phyloP scores from a whole-genome alignment of 1,140 invertebrate genomes.

The Nebria ingens region DNA sequence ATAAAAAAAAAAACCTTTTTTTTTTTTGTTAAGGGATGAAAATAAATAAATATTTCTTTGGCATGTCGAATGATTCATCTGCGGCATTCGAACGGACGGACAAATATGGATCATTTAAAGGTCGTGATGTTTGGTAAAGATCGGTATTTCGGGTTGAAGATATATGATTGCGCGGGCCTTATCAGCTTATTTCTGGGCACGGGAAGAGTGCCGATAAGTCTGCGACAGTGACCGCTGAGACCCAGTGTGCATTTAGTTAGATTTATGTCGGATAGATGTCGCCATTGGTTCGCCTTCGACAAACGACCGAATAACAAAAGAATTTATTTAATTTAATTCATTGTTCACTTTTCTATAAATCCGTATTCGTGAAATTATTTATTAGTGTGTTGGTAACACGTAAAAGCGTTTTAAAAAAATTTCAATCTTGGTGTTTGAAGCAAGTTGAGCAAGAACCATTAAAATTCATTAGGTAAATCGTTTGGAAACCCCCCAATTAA shows the following conservation, averaged over 20 bases:
- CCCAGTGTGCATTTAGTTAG: background rate
- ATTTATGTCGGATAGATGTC: background rate
- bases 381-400: no score
- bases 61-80: no score
- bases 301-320: background rate
- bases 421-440: no score
- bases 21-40: no score
- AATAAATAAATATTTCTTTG: no score
- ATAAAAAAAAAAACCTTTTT: no score
- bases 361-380: no score
- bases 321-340: conserved; percentile 1
- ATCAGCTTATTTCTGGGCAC: background rate
- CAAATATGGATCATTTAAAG: no score
- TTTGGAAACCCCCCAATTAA: conserved; percentile 4
- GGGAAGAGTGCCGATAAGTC: background rate
- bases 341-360: background rate
- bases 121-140: no score
- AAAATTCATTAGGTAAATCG: conserved; percentile 4
- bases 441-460: background rate
- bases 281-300: background rate
- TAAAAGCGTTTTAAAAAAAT: no score
- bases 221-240: background rate
- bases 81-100: no score
- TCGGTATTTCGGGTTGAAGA: no score
- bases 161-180: background rate